Conservation (phyloP, 2,888 invertebrate species). For the Ormyrus thymus region DNA sequence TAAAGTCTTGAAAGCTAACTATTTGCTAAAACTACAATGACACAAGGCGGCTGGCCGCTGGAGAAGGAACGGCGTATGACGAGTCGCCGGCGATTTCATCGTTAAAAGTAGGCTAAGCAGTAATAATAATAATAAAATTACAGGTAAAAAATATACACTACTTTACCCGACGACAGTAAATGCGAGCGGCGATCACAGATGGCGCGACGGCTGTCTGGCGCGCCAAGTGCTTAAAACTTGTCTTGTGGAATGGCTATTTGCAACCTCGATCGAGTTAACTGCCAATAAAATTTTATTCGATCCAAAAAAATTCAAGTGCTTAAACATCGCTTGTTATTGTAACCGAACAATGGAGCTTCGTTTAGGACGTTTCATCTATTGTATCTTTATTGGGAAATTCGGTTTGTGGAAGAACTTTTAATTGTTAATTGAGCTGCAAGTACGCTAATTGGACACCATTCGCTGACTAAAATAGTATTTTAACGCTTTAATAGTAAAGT, state of each 20-base stretch:
- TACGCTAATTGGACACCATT: neutral
- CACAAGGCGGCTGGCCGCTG: neutral
- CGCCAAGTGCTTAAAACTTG: too few species aligned
- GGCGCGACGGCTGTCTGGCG: neutral
- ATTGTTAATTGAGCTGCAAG: neutral
- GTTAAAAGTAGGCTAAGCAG: slow-evolving; percentile 20
- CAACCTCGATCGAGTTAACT: too few species aligned
- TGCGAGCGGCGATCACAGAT: neutral
- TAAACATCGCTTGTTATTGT: neutral
- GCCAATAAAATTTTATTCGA: neutral
- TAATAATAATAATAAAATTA: neutral
- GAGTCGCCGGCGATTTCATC: slow-evolving; percentile 10
- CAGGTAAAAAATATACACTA: slow-evolving; percentile 1
- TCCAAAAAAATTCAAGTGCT: neutral
- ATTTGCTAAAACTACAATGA: neutral
- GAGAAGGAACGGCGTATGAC: neutral
- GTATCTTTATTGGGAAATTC: slow-evolving; percentile 20
- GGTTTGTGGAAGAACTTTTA: slow-evolving; percentile 13
- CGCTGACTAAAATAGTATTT: neutral
- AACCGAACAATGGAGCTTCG: slow-evolving; percentile 1
- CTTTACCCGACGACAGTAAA: neutral
- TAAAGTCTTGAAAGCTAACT: neutral
- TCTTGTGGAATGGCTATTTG: too few species aligned
- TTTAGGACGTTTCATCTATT: slow-evolving; percentile 28
- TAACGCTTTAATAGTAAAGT: too few species aligned